Percentiles rank a stretch among this genome's conserved stretches.
phyloP scores from a whole-genome alignment of 1,140 invertebrate genomes.

The Ceratina australensis region DNA sequence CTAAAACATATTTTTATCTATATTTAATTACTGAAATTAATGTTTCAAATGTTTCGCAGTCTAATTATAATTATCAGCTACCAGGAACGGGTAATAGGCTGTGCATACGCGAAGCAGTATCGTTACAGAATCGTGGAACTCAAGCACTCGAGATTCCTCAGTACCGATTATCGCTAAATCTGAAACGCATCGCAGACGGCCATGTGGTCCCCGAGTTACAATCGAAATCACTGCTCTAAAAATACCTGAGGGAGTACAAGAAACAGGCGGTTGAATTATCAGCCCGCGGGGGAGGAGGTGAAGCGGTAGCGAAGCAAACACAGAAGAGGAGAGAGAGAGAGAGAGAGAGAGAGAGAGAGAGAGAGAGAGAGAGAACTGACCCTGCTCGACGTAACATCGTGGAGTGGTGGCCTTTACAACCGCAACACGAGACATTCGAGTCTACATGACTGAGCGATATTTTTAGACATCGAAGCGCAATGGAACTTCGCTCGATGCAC shows the following conservation, averaged over 20 bases:
- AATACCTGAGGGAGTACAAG: not conserved
- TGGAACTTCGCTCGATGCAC: conserved; percentile 1
- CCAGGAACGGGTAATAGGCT: too few relatives aligned
- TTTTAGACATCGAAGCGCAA: conserved; percentile 26
- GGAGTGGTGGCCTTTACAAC: conserved; percentile 21
- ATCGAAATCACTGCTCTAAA: not conserved
- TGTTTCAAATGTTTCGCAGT: too few relatives aligned
- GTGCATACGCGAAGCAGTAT: too few relatives aligned
- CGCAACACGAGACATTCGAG: conserved; percentile 28
- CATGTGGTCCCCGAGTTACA: not conserved
- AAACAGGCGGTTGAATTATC: conserved; percentile 4
- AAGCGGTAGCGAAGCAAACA: too few relatives aligned
- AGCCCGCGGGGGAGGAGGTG: not conserved
- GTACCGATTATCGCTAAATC: too few relatives aligned
- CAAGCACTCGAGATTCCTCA: too few relatives aligned
- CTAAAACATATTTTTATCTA: too few relatives aligned
- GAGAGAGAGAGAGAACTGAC: conserved; percentile 58
- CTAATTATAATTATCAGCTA: too few relatives aligned
- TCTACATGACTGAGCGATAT: conserved; percentile 40
- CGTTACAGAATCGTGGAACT: too few relatives aligned
- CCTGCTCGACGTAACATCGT: conserved; percentile 41
- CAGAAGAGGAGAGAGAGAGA: not conserved
- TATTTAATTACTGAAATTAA: too few relatives aligned
- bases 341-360: not conserved
- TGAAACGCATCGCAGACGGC: not conserved